phyloP scores from a whole-genome alignment of 2,888 invertebrate genomes.

The Orthonevra nobilis region DNA sequence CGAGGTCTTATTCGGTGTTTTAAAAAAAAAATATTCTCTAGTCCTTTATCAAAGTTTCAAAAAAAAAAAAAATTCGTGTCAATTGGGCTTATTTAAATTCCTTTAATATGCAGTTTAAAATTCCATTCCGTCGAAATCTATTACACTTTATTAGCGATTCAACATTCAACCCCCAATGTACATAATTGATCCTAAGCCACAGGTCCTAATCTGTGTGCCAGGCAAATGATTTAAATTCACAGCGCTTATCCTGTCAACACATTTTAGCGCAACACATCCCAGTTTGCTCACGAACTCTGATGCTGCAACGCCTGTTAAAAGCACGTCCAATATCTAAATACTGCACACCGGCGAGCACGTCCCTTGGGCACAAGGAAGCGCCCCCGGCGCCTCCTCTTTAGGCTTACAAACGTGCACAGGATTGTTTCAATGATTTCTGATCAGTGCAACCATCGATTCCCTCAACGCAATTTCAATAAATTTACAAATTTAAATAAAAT shows the following conservation, averaged over 20 bases:
- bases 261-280: slow-evolving; percentile 1
- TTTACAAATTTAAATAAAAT: slow-evolving; percentile 54
- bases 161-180: no score
- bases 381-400: no score
- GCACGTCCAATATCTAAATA: neutral
- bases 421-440: slow-evolving; percentile 48
- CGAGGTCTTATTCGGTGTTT: no score
- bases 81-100: no score
- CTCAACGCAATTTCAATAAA: slow-evolving; percentile 51
- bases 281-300: neutral
- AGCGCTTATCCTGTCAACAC: slow-evolving; percentile 4
- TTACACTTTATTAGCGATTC: no score
- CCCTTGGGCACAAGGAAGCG: neutral
- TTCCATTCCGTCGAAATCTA: no score
- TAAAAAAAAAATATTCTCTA: no score
- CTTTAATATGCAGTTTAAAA: no score
- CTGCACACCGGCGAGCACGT: neutral
- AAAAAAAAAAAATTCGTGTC: no score
- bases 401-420: slow-evolving; percentile 12
- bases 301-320: neutral
- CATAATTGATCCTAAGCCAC: neutral
- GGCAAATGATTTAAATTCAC: neutral
- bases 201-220: neutral
- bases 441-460: slow-evolving; percentile 35
- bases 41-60: no score